These are phyloP conservation scores for Brachionus sp. DNA, from an alignment of 1,140 invertebrate species.

Conservation along the genomic window DNA sequence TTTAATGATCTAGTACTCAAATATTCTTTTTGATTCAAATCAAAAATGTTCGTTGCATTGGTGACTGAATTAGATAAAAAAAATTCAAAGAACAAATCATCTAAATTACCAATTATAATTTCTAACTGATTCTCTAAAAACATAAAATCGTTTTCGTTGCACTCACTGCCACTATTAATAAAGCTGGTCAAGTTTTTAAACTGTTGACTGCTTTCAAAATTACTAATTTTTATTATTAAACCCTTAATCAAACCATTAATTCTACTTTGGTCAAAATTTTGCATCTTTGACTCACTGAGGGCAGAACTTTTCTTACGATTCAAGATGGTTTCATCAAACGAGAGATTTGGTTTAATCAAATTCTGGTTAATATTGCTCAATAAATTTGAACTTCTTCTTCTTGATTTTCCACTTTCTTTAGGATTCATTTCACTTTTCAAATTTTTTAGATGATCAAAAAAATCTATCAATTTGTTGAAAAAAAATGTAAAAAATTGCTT, in stretches of 20 bases:
- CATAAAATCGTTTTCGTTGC: not conserved
- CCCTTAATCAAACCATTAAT: not conserved
- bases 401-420: not conserved
- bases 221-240: not conserved
- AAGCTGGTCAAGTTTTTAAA: not conserved
- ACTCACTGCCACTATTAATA: not conserved
- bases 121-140: not conserved
- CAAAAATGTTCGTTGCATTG: not conserved
- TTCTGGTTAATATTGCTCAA: not conserved
- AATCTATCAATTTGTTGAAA: slow-evolving; percentile 16
- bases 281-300: not conserved
- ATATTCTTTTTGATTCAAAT: not conserved
- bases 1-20: not conserved
- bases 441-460: slow-evolving; percentile 5
- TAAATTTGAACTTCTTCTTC: not conserved
- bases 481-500: slow-evolving; percentile 40
- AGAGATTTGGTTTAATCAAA: not conserved
- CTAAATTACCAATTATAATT: not conserved
- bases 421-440: slow-evolving; percentile 13
- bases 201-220: not conserved
- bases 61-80: not conserved
- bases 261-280: not conserved
- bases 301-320: not conserved
- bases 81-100: slow-evolving; percentile 16
- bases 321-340: not conserved